Evolutionary conservation across 2,113 vertebrate species (phyloP), one percentile per base, ranked within the genome.

Genomic region (Ciconia boyciana): DNA sequence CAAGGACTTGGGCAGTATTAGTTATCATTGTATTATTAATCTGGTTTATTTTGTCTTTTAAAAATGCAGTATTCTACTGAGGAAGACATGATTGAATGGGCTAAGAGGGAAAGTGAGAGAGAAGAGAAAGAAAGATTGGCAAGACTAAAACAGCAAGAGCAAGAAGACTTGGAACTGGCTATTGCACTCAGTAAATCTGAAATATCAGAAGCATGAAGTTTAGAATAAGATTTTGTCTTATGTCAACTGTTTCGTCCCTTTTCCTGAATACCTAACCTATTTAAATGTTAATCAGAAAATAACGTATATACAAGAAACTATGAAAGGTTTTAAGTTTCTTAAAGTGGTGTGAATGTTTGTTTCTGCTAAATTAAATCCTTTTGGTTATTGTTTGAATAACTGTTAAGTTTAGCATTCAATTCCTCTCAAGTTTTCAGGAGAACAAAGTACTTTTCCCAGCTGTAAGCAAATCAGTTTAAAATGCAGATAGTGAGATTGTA

Each of bases 21-120:
- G 14, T 64, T 92, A 31, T 51, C 39, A 46, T 39, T 76, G 31
- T 71, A 22, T 88, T 87, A 68, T 87, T 97, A 92, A 96, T 93
- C 44, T 70, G 52, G 15, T 75, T 91, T 57, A 32, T 97, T 97
- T 94, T 97, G 25, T 97, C 85, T 98, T 98, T 98, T 96, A 41
- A 94, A 96, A 97, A 95, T 98, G 94, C 98, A 99, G 99, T 99
- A 99, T 98, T 99, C 99, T 43, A 99, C 99, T 97, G 99, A 99
- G 96, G 99, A 99, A 97, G 99, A 99, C 97, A 99, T 99, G 99
- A 99, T 99, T 94, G 99, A 99, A 97, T 99, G 99, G 99, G 99
- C 98, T 87, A 99, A 99, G 97, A 98, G 99, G 92, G 99, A 99
- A 98, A 99, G 99, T 95, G 99, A 99, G 96, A 98, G 98, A 96